Evolutionary conservation across 2,113 vertebrate genomes (phyloP).

Genomic region (Psettodes erumei): DNA sequence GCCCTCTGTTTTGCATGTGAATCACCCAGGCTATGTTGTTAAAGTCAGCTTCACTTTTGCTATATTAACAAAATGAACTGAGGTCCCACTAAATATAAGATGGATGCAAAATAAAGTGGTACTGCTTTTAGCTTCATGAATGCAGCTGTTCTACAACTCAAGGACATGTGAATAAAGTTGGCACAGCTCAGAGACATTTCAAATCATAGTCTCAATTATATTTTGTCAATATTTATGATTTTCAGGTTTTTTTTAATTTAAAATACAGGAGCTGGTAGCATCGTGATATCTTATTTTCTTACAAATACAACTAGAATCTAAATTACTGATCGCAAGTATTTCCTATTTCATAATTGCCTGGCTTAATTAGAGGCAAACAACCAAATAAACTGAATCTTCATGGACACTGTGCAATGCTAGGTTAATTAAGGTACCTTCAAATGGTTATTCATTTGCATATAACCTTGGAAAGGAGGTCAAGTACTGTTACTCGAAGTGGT

Average conservation of each 20-base stretch:
- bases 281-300: background rate
- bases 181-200: background rate
- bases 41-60: constrained; percentile 50
- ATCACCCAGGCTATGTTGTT: constrained; percentile 45
- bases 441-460: background rate
- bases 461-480: background rate
- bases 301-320: background rate
- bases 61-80: constrained; percentile 25
- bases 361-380: background rate
- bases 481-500: background rate
- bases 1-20: constrained; percentile 69
- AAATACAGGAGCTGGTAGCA: background rate
- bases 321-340: background rate
- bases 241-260: background rate
- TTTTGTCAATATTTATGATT: constrained; percentile 13
- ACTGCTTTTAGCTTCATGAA: constrained; percentile 1
- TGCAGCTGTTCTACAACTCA: background rate
- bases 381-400: background rate
- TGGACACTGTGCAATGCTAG: background rate
- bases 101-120: constrained; percentile 41
- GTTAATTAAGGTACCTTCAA: background rate
- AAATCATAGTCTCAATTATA: constrained; percentile 18
- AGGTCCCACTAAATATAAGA: constrained; percentile 17
- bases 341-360: background rate
- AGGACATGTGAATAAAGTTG: constrained; percentile 12